phyloP scores from a whole-genome alignment of 2,113 vertebrate species.

The Canis aureus region DNA sequence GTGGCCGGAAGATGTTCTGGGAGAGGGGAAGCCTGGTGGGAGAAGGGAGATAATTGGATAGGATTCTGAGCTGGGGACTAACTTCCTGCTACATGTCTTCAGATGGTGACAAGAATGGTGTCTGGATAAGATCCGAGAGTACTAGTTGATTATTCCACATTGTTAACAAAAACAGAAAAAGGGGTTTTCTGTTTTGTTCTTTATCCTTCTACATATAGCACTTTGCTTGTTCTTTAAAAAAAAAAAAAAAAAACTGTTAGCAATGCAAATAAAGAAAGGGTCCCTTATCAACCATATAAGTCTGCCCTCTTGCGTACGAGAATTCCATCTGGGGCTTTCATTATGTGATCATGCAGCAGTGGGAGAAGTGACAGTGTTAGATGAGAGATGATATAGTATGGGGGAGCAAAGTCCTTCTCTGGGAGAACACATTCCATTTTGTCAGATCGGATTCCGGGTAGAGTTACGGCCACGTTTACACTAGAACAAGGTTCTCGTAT shows the following conservation, averaged over 20 bases:
- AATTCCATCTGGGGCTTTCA: conserved; percentile 48
- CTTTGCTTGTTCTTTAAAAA: conserved; percentile 51
- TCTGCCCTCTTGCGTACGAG: conserved; percentile 59
- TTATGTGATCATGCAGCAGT: conserved; percentile 63
- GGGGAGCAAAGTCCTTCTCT: background rate
- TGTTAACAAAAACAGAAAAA: conserved; percentile 43
- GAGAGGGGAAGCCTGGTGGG: background rate
- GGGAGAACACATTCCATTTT: conserved; percentile 15
- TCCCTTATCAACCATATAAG: conserved; percentile 3
- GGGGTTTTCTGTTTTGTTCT: background rate
- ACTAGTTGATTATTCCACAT: background rate
- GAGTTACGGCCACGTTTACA: background rate
- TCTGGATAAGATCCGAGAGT: background rate
- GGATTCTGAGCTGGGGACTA: background rate
- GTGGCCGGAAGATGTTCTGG: background rate
- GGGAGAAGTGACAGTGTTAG: conserved; percentile 25
- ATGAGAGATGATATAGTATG: background rate
- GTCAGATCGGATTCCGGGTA: conserved; percentile 40
- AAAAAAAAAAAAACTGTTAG: background rate
- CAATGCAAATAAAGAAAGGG: conserved; percentile 59
- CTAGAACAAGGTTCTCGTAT: background rate
- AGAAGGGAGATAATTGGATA: background rate
- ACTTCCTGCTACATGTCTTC: background rate
- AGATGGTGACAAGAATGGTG: background rate
- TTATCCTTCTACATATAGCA: background rate